These are phyloP conservation scores for Meloidogyne floridensis DNA, from an alignment of 1,140 invertebrate genomes.

Conservation along the genomic window DNA sequence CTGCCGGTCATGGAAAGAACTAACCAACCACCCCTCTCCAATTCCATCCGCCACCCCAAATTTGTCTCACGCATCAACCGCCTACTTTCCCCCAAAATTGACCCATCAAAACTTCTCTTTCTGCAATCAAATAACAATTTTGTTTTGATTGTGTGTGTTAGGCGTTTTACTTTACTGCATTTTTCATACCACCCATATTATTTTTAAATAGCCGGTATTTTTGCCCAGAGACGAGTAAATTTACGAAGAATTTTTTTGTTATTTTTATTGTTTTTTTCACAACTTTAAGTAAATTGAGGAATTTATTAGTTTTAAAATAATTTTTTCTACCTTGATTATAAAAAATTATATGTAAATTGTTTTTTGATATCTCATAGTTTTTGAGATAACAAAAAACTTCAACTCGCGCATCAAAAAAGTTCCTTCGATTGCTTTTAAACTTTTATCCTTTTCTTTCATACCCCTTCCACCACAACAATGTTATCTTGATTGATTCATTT, in stretches of 20 bases:
- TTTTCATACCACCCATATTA: conserved; percentile 6
- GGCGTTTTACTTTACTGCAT: conserved; percentile 4
- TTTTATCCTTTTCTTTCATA: too few relatives aligned
- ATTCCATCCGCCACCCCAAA: not conserved
- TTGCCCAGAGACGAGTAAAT: not conserved
- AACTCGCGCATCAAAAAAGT: too few relatives aligned
- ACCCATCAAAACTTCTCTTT: not conserved
- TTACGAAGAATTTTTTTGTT: not conserved
- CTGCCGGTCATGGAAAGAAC: not conserved
- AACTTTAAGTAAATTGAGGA: not conserved
- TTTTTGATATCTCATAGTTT: too few relatives aligned
- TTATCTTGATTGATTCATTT: too few relatives aligned
- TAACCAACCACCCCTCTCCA: not conserved
- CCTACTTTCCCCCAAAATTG: not conserved
- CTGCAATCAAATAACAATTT: not conserved
- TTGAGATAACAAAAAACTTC: too few relatives aligned
- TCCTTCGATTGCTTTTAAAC: too few relatives aligned
- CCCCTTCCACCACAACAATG: too few relatives aligned
- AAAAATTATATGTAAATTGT: too few relatives aligned
- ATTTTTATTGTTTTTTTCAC: conserved; percentile 2
- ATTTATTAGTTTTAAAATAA: not conserved
- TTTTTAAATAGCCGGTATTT: conserved; percentile 3
- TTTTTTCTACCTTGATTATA: too few relatives aligned
- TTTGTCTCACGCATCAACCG: not conserved
- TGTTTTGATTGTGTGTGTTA: conserved; percentile 1